Conservation (phyloP, 2,113 vertebrate species). For the Cercocebus atys region DNA sequence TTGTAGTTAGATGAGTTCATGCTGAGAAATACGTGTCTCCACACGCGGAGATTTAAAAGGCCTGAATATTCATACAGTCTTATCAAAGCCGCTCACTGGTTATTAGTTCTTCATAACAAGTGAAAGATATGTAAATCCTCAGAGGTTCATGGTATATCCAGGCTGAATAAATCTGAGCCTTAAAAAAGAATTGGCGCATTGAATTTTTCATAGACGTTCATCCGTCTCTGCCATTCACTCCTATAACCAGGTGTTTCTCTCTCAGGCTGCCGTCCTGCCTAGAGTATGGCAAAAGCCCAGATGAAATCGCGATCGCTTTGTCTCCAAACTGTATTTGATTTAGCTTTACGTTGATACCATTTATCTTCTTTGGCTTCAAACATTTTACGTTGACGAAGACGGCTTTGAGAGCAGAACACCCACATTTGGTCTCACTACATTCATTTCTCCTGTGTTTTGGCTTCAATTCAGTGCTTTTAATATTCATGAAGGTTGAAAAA, state of each 20-base stretch:
- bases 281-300: conserved; percentile 5
- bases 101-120: conserved; percentile 80
- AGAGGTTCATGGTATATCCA: conserved; percentile 64
- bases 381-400: background rate
- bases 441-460: conserved; percentile 64
- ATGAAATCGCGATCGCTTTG: background rate
- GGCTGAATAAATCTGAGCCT: conserved; percentile 72
- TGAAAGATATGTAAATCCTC: conserved; percentile 80
- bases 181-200: background rate
- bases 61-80: conserved; percentile 85
- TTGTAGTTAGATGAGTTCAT: conserved; percentile 54
- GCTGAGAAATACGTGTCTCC: conserved; percentile 73
- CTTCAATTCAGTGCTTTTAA: conserved; percentile 65
- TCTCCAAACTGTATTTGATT: conserved; percentile 52
- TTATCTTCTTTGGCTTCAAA: conserved; percentile 25
- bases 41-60: conserved; percentile 65
- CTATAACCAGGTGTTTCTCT: background rate
- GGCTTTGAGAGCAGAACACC: conserved; percentile 57
- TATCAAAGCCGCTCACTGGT: conserved; percentile 83
- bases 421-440: conserved; percentile 42
- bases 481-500: conserved; percentile 65
- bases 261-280: background rate
- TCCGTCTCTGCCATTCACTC: background rate
- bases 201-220: conserved; percentile 50
- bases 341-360: background rate